Evolutionary conservation across 2,888 invertebrate species (phyloP), one percentile per base, ranked within the genome.

Genomic region (Ochropacha duplaris): DNA sequence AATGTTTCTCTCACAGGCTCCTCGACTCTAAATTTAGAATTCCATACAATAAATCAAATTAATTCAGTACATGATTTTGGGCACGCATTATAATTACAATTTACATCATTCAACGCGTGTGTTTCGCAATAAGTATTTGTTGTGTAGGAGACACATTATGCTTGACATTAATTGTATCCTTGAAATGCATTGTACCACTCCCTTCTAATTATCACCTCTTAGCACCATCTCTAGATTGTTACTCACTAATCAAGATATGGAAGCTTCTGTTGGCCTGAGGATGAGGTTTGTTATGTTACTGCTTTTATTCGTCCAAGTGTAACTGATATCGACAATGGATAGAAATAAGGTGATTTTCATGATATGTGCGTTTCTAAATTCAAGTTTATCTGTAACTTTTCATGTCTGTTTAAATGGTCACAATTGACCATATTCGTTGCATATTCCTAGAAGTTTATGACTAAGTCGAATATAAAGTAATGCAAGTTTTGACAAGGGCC

Each of bases 131-230:
- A 68, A 77, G 70, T 72, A 68, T 76, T 74, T 76, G 61, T 61
- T 74, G 88, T 88, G 88, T 90, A 88, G 90, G 90, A 83, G 87
- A 86, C 73, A 77, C 79, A 82, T 82, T 84, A 84, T 84, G 72
- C 76, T 69, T 76, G 74, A 79, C 78, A 80, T 85, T 81, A 82
- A 64, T 72, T 60, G 64, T 62, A 68, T 64, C 75, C 78, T 77
- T 75, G 74, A 63, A 61, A 55, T 64, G 59, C 50, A 44, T 39
- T 39, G 49, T 24, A 34, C 36, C 49, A 28, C 49, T 66, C 67
- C 71, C 62, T 68, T 72, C 66, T 72, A 71, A 74, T 69, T 64
- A 52, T 44, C 19, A 64, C 61, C 57, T 55, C 57, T 59, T 62
- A 54, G 61, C 64, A 64, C 39, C 68, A 68, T 71, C 69, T 62